These are phyloP conservation scores for Falcaria lacertinaria DNA, from an alignment of 2,888 invertebrate genomes.

Conservation along the genomic window DNA sequence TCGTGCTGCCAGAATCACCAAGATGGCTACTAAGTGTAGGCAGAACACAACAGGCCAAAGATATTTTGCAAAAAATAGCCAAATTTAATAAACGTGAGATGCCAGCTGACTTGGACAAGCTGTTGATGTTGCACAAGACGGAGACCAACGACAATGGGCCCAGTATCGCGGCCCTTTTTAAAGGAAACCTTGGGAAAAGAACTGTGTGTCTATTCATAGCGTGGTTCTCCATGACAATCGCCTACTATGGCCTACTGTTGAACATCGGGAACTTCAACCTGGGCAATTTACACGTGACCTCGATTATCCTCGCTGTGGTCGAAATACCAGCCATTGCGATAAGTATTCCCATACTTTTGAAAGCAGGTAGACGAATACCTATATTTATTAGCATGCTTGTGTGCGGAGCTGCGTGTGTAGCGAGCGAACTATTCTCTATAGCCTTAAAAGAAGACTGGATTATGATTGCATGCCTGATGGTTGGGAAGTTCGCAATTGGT, in stretches of 20 bases:
- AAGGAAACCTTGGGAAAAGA: slow-evolving; percentile 82
- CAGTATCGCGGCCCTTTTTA: slow-evolving; percentile 83
- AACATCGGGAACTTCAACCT: slow-evolving; percentile 86
- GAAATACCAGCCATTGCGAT: slow-evolving; percentile 89
- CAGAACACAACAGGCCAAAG: slow-evolving; percentile 83
- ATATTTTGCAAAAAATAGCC: slow-evolving; percentile 82
- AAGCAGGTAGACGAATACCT: slow-evolving; percentile 86
- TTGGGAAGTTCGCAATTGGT: slow-evolving; percentile 89
- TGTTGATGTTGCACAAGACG: slow-evolving; percentile 75
- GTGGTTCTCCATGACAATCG: slow-evolving; percentile 89
- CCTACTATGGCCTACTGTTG: slow-evolving; percentile 87
- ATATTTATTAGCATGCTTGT: slow-evolving; percentile 84
- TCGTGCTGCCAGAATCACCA: slow-evolving; percentile 88
- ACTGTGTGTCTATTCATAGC: slow-evolving; percentile 85
- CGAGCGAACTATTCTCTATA: slow-evolving; percentile 76
- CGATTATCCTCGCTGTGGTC: slow-evolving; percentile 86
- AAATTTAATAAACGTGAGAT: slow-evolving; percentile 82
- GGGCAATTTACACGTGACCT: slow-evolving; percentile 86
- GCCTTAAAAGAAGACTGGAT: slow-evolving; percentile 81
- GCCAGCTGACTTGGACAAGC: slow-evolving; percentile 85
- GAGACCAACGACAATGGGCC: slow-evolving; percentile 67
- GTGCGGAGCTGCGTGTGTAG: slow-evolving; percentile 85
- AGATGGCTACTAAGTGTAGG: slow-evolving; percentile 88
- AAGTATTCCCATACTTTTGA: slow-evolving; percentile 86
- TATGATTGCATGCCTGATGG: slow-evolving; percentile 86